These are phyloP conservation scores for Drosophila takahashii DNA, from an alignment of 1,140 invertebrate genomes.

Conservation along the genomic window DNA sequence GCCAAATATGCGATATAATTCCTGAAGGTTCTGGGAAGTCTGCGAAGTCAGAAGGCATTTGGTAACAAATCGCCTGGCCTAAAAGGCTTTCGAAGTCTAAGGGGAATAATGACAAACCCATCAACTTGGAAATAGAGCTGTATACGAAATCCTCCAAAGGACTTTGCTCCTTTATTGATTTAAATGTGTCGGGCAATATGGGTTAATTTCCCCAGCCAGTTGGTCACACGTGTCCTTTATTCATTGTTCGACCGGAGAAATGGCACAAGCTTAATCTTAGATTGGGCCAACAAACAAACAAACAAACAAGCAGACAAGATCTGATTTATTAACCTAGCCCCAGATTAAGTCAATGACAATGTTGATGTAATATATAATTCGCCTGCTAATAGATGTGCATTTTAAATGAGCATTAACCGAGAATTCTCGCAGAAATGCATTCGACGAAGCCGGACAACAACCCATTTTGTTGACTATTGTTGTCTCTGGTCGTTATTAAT, in stretches of 20 bases:
- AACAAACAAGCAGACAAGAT: conserved; percentile 23
- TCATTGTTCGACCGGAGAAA: conserved; percentile 3
- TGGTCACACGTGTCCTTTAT: conserved; percentile 31
- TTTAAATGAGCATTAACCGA: conserved; percentile 21
- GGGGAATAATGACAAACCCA: conserved; percentile 9
- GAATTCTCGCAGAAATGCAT: neutral
- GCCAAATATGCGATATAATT: conserved; percentile 21
- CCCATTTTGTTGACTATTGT: conserved; percentile 5
- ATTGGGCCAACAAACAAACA: conserved; percentile 26
- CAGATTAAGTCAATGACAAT: conserved; percentile 51
- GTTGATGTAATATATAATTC: conserved; percentile 34
- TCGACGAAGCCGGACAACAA: neutral
- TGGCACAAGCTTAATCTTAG: conserved; percentile 22
- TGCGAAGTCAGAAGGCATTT: conserved; percentile 1
- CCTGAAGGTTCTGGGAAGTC: neutral
- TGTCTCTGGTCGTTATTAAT: conserved; percentile 56
- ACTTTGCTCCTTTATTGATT: conserved; percentile 37
- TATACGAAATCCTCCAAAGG: neutral
- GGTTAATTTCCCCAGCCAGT: conserved; percentile 56
- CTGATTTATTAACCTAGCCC: conserved; percentile 42
- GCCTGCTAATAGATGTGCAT: conserved; percentile 28
- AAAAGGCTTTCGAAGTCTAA: neutral
- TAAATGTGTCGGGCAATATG: conserved; percentile 41
- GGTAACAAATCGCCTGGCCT: conserved; percentile 23
- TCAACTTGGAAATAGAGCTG: neutral